Percentiles rank a stretch among this genome's conserved stretches.
Conservation (phyloP, 2,797 vertebrate species). For the Emys orbicularis region DNA sequence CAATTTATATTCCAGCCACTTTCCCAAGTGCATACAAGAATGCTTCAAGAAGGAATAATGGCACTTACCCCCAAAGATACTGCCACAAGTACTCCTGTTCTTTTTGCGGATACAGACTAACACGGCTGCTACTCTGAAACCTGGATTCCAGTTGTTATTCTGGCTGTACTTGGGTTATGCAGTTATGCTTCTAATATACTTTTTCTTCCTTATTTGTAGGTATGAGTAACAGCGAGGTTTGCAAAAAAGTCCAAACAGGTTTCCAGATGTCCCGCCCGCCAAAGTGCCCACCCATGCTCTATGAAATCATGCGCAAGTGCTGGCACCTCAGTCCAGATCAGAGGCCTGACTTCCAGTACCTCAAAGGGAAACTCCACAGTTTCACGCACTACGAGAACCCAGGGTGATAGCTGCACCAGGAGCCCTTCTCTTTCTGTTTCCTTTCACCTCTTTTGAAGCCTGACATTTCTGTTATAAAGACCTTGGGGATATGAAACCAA, state of each 20-base stretch:
- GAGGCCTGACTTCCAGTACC: conserved; percentile 80
- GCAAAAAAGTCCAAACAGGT: conserved; percentile 67
- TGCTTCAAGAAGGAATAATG: neutral
- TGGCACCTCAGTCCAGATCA: conserved; percentile 76
- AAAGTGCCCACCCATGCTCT: conserved; percentile 76
- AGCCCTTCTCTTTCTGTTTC: neutral
- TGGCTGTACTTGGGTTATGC: neutral
- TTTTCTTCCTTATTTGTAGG: neutral
- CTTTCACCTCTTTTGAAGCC: neutral
- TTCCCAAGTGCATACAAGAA: neutral
- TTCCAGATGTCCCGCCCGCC: conserved; percentile 82
- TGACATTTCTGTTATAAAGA: neutral
- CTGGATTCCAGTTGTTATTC: neutral
- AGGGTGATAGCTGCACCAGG: neutral
- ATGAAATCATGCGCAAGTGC: conserved; percentile 83
- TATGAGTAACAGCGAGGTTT: conserved; percentile 74
- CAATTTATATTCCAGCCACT: neutral
- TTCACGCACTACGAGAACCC: conserved; percentile 64
- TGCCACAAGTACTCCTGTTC: too few species aligned
- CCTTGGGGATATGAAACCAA: neutral
- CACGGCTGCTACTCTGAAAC: too few species aligned
- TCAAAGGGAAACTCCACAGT: conserved; percentile 74
- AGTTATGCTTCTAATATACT: neutral
- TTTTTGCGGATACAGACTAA: too few species aligned
- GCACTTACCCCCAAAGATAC: neutral